Base-by-base conservation (phyloP, 2,797 vertebrate genomes). In the Sternotherus odoratus region DNA sequence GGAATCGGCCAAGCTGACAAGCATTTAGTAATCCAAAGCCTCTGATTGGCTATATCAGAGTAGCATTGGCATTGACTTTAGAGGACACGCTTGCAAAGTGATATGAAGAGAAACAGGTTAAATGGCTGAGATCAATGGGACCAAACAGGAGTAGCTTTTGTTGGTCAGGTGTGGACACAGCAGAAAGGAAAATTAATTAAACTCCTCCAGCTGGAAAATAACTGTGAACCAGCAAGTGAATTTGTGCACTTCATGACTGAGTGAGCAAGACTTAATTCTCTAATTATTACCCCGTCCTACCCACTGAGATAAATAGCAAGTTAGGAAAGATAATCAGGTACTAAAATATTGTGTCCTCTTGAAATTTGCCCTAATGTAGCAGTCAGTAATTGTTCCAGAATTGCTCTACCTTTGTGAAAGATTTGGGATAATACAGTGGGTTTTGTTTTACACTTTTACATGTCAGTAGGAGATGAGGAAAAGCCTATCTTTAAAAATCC, bases 191-290 rank as follows among this genome's bases (percentile, higher is more conserved):
- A 97, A 96, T 97, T 97, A 97, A 98, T 97, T 97, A 97, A 98
- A 97, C 86, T 97, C 92, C 75, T 94, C 97, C 97, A 96, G 93
- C 97, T 98, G 96, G 96, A 98, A 98, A 98, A 97, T 98, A 98
- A 98, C 98, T 96, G 96, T 86, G 94, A 97, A 97, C 94, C 97
- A 91, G 94, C 94, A 97, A 96, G 92, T 95, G 95, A 97, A 95
- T 91, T 46, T 94, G 81, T 94, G 89, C 86, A 95, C 95, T 95
- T 97, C 97, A 95, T 96, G 96, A 95, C 83, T 96, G 94, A 96
- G 86, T 93, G 94, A 96, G 95, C 86, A 92, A 96, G 91, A 91
- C 91, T 97, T 98, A 98, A 98, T 98, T 97, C 96, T 94, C 96
- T 98, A 97, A 98, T 98, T 97, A 97, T 91, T 93, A 93, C 94